phyloP scores from a whole-genome alignment of 1,140 invertebrate genomes.

The Papilio xuthus region DNA sequence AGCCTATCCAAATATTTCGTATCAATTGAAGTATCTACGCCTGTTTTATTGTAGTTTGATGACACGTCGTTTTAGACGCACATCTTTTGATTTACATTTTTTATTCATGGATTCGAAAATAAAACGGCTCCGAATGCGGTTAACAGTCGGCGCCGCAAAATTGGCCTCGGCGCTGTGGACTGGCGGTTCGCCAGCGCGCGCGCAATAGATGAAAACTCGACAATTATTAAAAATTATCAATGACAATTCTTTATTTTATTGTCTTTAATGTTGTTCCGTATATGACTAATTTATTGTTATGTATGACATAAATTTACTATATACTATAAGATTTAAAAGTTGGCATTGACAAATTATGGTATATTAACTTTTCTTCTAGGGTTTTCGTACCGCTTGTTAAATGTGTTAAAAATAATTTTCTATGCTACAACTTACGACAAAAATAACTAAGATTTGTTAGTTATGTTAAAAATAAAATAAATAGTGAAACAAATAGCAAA shows the following conservation, averaged over 20 bases:
- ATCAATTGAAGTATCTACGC: not conserved
- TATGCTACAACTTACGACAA: not conserved
- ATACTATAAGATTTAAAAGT: not conserved
- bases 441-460: not conserved
- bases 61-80: conserved; percentile 24
- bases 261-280: not conserved
- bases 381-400: not conserved
- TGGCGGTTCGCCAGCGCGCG: conserved; percentile 61
- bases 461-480: not conserved
- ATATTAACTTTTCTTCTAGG: not conserved
- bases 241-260: conserved; percentile 1
- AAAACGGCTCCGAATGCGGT: conserved; percentile 71
- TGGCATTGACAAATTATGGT: not conserved
- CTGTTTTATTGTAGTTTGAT: conserved; percentile 22
- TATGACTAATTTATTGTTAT: not conserved
- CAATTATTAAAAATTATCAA: conserved; percentile 1
- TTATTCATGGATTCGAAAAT: conserved; percentile 52
- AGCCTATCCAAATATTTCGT: not conserved
- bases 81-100: conserved; percentile 35
- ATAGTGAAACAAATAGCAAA: not conserved
- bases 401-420: not conserved
- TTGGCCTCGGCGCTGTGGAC: conserved; percentile 57
- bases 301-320: not conserved
- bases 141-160: conserved; percentile 68
- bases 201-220: conserved; percentile 52